phyloP scores from a whole-genome alignment of 2,113 vertebrate genomes.

The Lynx canadensis region DNA sequence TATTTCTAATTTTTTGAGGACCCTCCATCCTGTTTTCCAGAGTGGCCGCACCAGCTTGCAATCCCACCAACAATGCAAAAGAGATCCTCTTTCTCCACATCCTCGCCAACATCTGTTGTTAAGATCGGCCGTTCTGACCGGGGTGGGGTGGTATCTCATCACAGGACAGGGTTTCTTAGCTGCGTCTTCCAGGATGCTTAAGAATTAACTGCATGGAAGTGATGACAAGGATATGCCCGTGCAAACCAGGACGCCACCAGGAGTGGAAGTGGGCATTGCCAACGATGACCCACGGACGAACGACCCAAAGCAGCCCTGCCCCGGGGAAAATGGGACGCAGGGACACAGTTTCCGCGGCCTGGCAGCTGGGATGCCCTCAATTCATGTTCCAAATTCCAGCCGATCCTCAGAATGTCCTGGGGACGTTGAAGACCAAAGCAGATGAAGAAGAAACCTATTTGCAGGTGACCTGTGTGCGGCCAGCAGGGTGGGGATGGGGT shows the following conservation, averaged over 20 bases:
- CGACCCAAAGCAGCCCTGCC: not conserved
- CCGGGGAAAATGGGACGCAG: not conserved
- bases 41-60: too few relatives aligned
- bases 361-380: not conserved
- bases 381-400: not conserved
- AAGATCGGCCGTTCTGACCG: too few relatives aligned
- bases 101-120: too few relatives aligned
- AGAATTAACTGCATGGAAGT: not conserved
- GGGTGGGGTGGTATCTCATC: not conserved
- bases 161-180: not conserved
- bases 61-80: too few relatives aligned
- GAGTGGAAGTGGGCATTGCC: not conserved
- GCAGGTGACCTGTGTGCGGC: not conserved
- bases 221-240: not conserved
- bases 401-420: not conserved
- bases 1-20: too few relatives aligned
- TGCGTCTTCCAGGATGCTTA: not conserved
- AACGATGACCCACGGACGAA: not conserved
- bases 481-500: too few relatives aligned
- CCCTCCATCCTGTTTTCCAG: too few relatives aligned
- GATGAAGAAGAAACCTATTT: not conserved
- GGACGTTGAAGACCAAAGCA: not conserved
- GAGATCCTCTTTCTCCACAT: too few relatives aligned
- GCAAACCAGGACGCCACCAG: not conserved
- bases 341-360: not conserved